Evolutionary conservation across 1,140 invertebrate genomes (phyloP), one percentile per base, ranked within the genome.

Genomic region (Lepidurus arcticus): DNA sequence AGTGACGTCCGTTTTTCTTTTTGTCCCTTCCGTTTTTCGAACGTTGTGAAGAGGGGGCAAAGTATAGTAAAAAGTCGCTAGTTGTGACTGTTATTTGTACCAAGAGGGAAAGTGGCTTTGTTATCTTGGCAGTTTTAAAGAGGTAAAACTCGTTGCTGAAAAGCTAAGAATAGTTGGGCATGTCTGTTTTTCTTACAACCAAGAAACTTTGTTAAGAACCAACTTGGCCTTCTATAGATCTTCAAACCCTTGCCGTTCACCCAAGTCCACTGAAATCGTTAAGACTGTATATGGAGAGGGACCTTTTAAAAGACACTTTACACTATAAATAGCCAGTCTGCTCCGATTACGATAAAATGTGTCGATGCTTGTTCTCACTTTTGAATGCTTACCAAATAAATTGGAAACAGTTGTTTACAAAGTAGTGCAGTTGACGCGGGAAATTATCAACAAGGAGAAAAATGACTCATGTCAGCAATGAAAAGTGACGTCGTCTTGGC

Each of bases 141-240:
- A 34, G 34, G n/a, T 7, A 13, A 16, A 65, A 65, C 53, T 16
- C 13, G 53, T 34, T 65, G 53, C 53, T 9, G 53, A 65, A 21
- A 65, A 65, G 53, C 53, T 65, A 65, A 65, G 53, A 65, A 65
- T 65, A 65, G 53, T 65, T 21, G 21, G 21, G 21, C 21, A n/a
- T 21, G 53, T 65, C 53, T 65, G 53, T 65, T 65, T 65, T 21
- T 65, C 47, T 65, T 65, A 65, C 53, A 65, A 65, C 53, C 34
- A 34, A 34, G 34, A n/a, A n/a, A n/a, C n/a, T n/a, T n/a, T n/a
- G 34, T 34, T 34, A 34, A 65, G 7, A 65, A 21, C 47, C 47
- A 13, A n/a, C 21, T 65, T 65, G 53, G 21, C 53, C 53, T 21
- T 16, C 53, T 11, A 4, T 65, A 65, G 16, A 65, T 21, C 53